These are phyloP conservation scores for Trinorchestia longiramus DNA, from an alignment of 1,140 invertebrate genomes.

Conservation along the genomic window DNA sequence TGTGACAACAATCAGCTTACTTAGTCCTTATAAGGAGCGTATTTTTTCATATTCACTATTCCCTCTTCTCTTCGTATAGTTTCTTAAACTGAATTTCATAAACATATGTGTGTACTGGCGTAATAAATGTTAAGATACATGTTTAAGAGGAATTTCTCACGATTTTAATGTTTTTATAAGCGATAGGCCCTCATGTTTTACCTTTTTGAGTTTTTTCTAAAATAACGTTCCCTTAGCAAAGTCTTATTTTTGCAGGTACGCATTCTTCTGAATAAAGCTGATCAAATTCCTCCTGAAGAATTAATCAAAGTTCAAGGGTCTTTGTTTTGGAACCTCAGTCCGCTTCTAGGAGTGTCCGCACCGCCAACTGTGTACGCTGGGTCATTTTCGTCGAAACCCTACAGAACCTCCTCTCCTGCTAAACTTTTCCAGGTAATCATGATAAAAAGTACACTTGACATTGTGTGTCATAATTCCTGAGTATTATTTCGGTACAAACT, in stretches of 20 bases:
- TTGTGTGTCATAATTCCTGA: not conserved
- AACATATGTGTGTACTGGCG: too few relatives aligned
- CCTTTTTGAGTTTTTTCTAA: too few relatives aligned
- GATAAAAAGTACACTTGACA: not conserved
- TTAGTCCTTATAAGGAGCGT: too few relatives aligned
- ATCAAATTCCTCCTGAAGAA: slow-evolving; percentile 92
- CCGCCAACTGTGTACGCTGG: slow-evolving; percentile 89
- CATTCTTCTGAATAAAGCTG: slow-evolving; percentile 94
- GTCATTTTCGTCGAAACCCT: slow-evolving; percentile 89
- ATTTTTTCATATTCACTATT: too few relatives aligned
- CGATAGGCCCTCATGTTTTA: too few relatives aligned
- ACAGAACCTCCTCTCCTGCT: slow-evolving; percentile 73
- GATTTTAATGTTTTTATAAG: too few relatives aligned
- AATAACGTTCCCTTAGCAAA: too few relatives aligned
- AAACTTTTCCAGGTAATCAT: slow-evolving; percentile 67
- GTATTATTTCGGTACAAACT: not conserved
- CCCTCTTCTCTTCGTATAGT: too few relatives aligned
- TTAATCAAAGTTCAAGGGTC: slow-evolving; percentile 92
- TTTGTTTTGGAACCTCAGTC: slow-evolving; percentile 95
- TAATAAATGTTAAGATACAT: too few relatives aligned
- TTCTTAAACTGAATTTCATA: too few relatives aligned
- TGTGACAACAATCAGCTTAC: too few relatives aligned
- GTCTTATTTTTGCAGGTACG: slow-evolving; percentile 71
- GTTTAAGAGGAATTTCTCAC: too few relatives aligned
- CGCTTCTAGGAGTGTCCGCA: slow-evolving; percentile 90